A percentile compares a stretch with the other conserved stretches of the same genome.
Conservation (phyloP, 2,888 invertebrate genomes). For the Dryocosmus kuriphilus region DNA sequence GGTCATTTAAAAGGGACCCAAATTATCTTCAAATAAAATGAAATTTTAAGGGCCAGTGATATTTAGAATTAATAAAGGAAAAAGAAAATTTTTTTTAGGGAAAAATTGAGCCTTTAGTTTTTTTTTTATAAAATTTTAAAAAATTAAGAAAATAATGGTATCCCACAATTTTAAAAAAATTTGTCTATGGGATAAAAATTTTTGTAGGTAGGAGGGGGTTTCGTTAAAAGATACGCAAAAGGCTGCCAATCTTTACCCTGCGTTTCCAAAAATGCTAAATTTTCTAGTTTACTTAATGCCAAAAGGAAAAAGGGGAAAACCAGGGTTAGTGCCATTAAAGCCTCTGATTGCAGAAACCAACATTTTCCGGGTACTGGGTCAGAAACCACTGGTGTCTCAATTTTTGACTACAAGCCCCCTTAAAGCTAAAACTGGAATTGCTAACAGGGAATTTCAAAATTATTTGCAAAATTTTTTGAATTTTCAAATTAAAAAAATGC, state of each 20-base stretch:
- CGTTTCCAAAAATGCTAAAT: constrained; percentile 89
- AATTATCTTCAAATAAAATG: too few species aligned
- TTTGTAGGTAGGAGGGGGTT: constrained; percentile 88
- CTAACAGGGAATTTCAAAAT: constrained; percentile 78
- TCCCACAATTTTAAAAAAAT: neutral
- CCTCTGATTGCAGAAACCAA: constrained; percentile 95
- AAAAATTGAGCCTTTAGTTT: too few species aligned
- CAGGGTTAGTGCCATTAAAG: constrained; percentile 85
- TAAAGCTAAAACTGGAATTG: constrained; percentile 93
- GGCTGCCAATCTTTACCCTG: constrained; percentile 92
- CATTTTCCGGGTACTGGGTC: constrained; percentile 95
- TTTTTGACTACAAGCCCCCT: constrained; percentile 92
- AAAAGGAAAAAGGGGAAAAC: constrained; percentile 89
- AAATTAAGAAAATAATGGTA: too few species aligned
- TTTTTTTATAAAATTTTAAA: neutral
- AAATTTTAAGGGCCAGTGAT: too few species aligned
- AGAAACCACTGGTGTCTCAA: constrained; percentile 92
- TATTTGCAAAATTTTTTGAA: neutral
- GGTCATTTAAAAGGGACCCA: too few species aligned
- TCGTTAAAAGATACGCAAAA: constrained; percentile 95
- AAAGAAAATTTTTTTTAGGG: too few species aligned
- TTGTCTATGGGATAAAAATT: too few species aligned
- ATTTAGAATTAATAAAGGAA: too few species aligned
- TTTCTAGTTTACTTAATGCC: constrained; percentile 93
- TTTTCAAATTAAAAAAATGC: neutral